These are phyloP conservation scores for Porites lobata DNA, from an alignment of 92 coral and sea anemone genomes.

Conservation along the genomic window DNA sequence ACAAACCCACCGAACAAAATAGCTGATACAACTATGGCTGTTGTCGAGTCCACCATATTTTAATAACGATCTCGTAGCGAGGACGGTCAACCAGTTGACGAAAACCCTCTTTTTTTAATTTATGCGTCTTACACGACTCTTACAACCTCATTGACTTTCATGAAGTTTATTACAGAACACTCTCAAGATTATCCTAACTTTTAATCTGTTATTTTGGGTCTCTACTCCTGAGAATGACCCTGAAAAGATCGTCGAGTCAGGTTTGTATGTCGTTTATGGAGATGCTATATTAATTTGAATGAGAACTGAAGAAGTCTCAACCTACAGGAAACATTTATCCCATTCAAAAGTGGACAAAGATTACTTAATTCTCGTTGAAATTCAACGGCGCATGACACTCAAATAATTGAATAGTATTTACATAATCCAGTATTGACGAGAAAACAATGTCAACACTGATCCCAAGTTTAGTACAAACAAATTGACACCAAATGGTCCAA, in stretches of 20 bases:
- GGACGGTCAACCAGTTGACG: neutral
- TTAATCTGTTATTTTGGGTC: neutral
- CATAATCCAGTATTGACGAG: neutral
- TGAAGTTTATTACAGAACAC: neutral
- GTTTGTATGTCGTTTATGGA: too few species aligned
- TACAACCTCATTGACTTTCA: constrained; percentile 10
- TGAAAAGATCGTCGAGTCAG: too few species aligned
- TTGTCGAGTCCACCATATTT: constrained; percentile 14
- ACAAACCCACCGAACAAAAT: constrained; percentile 28
- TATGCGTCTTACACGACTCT: constrained; percentile 7
- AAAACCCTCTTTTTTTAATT: neutral
- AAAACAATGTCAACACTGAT: neutral
- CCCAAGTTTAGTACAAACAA: constrained; percentile 1
- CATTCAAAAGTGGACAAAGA: neutral
- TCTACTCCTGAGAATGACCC: too few species aligned
- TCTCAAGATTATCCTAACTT: neutral
- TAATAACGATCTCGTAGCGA: neutral
- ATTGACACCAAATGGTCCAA: neutral
- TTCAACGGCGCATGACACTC: neutral
- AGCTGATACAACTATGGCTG: constrained; percentile 36
- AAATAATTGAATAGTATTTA: neutral
- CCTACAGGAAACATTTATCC: too few species aligned
- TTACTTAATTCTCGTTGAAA: neutral
- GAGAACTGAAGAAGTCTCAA: too few species aligned
- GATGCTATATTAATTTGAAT: too few species aligned